Conservation (phyloP, 2,888 invertebrate genomes). For the Saturnia japonica region DNA sequence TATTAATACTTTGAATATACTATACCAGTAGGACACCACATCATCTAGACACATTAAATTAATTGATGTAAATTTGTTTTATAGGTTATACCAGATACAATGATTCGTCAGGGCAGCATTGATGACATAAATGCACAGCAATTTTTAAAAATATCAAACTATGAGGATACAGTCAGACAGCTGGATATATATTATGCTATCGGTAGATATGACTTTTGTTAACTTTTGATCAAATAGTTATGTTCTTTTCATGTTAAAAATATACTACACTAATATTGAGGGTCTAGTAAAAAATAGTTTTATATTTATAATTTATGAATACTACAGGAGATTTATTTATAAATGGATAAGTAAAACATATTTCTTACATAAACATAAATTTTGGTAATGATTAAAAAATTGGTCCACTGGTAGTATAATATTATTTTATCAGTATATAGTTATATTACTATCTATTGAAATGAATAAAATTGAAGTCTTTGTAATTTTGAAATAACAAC, state of each 20-base stretch:
- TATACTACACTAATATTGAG: neutral
- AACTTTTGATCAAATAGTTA: neutral
- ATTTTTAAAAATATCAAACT: conserved; percentile 91
- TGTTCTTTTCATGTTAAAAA: neutral
- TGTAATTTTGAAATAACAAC: too few relatives aligned
- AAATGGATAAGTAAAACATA: neutral
- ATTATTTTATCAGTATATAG: too few relatives aligned
- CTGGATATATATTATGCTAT: conserved; percentile 97
- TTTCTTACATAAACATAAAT: too few relatives aligned
- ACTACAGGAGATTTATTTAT: neutral
- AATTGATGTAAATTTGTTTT: conserved; percentile 22
- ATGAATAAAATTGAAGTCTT: too few relatives aligned
- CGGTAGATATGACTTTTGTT: conserved; percentile 83
- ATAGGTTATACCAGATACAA: conserved; percentile 61
- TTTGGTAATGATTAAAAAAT: too few relatives aligned
- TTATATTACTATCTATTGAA: too few relatives aligned
- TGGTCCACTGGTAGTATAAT: too few relatives aligned
- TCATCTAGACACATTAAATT: neutral
- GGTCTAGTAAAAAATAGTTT: neutral
- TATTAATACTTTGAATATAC: neutral
- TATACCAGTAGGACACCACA: neutral
- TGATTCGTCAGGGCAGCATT: conserved; percentile 84
- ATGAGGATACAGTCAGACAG: conserved; percentile 94
- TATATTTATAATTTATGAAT: neutral
- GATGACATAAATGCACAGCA: conserved; percentile 91